Evolutionary conservation across 2,797 vertebrate genomes (phyloP), one percentile per base, ranked within the genome.

Genomic region (Triplophysa bombifrons): DNA sequence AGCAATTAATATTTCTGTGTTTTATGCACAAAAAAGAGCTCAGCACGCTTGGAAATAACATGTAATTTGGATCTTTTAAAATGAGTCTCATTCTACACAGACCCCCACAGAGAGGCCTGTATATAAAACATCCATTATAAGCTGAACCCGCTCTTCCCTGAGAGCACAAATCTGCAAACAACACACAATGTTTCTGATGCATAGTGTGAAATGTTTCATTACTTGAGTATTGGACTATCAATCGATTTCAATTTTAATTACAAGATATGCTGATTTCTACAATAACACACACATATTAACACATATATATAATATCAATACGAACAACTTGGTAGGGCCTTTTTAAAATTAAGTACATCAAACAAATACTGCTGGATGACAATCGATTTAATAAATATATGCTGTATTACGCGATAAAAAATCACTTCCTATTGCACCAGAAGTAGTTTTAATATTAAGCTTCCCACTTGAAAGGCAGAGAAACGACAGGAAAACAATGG

Each of bases 31-130:
- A 65, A 82, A 74, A 30, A 41, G 51, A 50, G 55, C 55, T 11
- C 27, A 68, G 64, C 48, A 9, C 55, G 71, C 7, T 56, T 38
- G 25, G 19, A 67, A 46, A 80, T n/a, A 66, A 56, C 51, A 67
- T 74, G 75, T n/a, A 77, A 60, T 82, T 82, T 74, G 55, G 56
- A 74, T 30, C 20, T 46, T 68, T 74, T 78, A 63, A 82, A 82
- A 64, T 56, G 30, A 69, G 19, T 50, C 17, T 20, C 63, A 1
- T 34, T 48, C 72, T 70, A 72, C 16, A 41, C 50, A 55, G 50
- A 55, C 67, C 61, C 68, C 46, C 48, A 77, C 75, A 46, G 65
- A 51, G 69, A 67, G n/a, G 1, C 69, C 60, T 20, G 41, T 50
- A 51, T 55, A 70, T 65, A 74, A 70, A 74, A 70, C 65, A 53